Percentiles rank a stretch among this genome's conserved stretches.
These are phyloP conservation scores for Dendrolimus pini DNA, from an alignment of 2,888 invertebrate genomes.

Conservation along the genomic window DNA sequence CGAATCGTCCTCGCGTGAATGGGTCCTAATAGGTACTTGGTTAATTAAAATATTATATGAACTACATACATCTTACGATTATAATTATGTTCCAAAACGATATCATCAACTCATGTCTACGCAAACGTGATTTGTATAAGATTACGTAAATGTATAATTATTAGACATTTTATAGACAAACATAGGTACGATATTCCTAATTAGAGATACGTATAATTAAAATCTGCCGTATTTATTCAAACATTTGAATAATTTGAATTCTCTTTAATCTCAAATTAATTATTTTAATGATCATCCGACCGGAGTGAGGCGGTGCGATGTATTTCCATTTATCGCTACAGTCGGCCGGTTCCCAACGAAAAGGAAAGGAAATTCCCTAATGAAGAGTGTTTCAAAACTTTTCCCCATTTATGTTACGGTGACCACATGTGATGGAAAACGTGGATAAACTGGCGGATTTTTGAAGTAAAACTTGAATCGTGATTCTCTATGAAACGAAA, in stretches of 20 bases:
- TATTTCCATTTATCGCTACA: constrained; percentile 23
- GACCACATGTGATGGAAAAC: background rate
- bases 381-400: constrained; percentile 31
- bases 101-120: no score
- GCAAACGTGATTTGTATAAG: no score
- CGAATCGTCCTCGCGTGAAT: no score
- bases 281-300: constrained; percentile 26
- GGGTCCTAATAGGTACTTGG: no score
- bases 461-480: no score
- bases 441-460: no score
- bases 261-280: constrained; percentile 19
- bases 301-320: constrained; percentile 16
- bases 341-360: constrained; percentile 11
- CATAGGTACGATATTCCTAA: background rate
- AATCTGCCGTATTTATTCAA: background rate
- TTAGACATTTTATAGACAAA: no score
- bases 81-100: no score
- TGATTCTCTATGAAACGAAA: no score
- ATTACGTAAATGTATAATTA: no score
- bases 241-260: constrained; percentile 5
- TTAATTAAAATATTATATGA: no score
- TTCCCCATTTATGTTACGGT: constrained; percentile 16
- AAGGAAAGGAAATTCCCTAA: constrained; percentile 25
- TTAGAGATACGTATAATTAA: background rate
- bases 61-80: no score